A percentile compares a stretch with the other conserved stretches of the same genome.
Conservation (phyloP, 2,797 vertebrate genomes). For the Dallia pectoralis region DNA sequence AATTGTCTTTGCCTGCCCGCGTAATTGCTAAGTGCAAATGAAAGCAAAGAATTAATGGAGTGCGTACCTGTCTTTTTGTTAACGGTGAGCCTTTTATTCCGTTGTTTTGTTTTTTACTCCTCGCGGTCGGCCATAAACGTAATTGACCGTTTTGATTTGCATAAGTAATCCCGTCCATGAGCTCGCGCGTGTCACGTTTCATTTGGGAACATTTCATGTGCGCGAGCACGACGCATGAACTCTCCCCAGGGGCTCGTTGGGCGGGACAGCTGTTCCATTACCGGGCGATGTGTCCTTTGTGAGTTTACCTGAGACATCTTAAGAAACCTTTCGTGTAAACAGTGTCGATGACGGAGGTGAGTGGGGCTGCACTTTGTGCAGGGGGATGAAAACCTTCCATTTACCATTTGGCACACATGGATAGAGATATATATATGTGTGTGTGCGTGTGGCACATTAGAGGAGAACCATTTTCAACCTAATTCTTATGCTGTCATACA, state of each 20-base stretch:
- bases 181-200: background rate
- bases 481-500: background rate
- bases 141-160: slow-evolving; percentile 6
- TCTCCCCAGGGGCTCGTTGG: background rate
- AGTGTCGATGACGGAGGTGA: background rate
- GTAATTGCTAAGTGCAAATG: slow-evolving; percentile 8
- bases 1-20: background rate
- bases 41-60: background rate
- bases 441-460: too few relatives aligned
- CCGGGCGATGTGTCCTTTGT: background rate
- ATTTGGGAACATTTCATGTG: background rate
- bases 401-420: background rate
- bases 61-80: slow-evolving; percentile 1
- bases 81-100: background rate
- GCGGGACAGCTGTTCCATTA: background rate
- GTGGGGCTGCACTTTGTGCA: background rate
- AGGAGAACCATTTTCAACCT: background rate
- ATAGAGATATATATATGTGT: background rate
- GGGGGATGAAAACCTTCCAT: background rate
- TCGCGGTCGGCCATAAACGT: background rate
- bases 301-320: background rate
- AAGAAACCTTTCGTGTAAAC: slow-evolving; percentile 1
- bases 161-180: background rate
- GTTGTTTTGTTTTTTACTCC: slow-evolving; percentile 3
- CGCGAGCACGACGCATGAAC: background rate